phyloP scores from a whole-genome alignment of 2,888 invertebrate genomes.

The Chrysolina oricalcia region DNA sequence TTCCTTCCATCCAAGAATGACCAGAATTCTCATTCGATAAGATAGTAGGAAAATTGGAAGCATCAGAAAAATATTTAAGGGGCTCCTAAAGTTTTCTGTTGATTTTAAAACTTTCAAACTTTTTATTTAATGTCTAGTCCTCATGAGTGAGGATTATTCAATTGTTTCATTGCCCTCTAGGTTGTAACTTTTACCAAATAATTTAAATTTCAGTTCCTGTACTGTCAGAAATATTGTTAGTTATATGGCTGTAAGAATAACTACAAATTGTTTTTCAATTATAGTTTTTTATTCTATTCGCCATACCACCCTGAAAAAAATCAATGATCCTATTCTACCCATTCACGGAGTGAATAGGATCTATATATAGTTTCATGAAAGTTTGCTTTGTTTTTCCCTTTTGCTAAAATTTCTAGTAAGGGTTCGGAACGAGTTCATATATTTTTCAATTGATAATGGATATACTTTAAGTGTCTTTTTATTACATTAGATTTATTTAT shows the following conservation, averaged over 20 bases:
- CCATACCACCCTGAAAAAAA: constrained; percentile 11
- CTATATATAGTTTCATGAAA: too few relatives aligned
- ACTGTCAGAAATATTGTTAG: neutral
- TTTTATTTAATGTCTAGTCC: constrained; percentile 15
- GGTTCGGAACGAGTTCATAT: too few relatives aligned
- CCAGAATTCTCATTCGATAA: constrained; percentile 22
- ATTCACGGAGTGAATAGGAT: neutral
- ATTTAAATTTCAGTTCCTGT: constrained; percentile 3
- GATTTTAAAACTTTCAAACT: constrained; percentile 18
- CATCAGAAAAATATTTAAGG: constrained; percentile 20
- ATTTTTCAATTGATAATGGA: too few relatives aligned
- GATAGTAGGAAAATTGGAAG: constrained; percentile 29
- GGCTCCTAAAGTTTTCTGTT: constrained; percentile 19
- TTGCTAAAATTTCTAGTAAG: too few relatives aligned
- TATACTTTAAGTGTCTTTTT: too few relatives aligned
- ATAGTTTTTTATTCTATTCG: neutral
- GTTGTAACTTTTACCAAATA: constrained; percentile 22
- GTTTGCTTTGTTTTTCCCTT: too few relatives aligned
- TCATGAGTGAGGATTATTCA: constrained; percentile 4
- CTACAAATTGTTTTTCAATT: neutral
- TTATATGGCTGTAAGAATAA: neutral
- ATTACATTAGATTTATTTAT: too few relatives aligned
- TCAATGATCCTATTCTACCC: neutral
- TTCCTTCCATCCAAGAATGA: constrained; percentile 20
- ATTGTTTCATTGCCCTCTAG: neutral